Percentiles rank a stretch among this genome's conserved stretches.
Conservation (phyloP, 1,140 invertebrate species). For the Hetaerina americana region DNA sequence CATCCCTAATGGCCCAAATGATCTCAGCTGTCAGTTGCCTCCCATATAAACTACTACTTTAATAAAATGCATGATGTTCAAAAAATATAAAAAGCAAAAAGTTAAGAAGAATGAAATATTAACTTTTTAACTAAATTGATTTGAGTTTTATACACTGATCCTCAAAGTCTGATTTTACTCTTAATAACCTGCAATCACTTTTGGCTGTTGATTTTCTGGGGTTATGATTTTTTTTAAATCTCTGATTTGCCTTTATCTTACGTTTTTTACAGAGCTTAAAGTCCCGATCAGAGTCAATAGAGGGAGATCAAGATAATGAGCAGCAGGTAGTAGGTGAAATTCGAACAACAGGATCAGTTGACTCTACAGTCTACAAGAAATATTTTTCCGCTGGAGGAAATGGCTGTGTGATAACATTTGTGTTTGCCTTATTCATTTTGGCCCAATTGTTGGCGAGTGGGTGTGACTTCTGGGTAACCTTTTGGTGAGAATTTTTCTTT, state of each 20-base stretch:
- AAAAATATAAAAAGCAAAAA: no score
- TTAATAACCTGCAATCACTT: no score
- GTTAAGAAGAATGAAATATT: no score
- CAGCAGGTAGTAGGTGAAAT: slow-evolving; percentile 40
- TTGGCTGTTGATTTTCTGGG: no score
- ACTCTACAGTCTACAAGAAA: slow-evolving; percentile 37
- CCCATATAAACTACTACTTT: no score
- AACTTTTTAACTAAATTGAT: no score
- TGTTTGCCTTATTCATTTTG: slow-evolving; percentile 44
- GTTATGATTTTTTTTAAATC: not conserved
- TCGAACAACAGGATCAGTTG: slow-evolving; percentile 39
- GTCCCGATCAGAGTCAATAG: slow-evolving; percentile 12
- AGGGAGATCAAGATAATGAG: slow-evolving; percentile 29
- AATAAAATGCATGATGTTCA: no score
- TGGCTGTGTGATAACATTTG: slow-evolving; percentile 36
- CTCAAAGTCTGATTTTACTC: no score
- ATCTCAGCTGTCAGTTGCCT: no score
- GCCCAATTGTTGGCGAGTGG: slow-evolving; percentile 54
- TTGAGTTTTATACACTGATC: no score
- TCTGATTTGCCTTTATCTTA: not conserved
- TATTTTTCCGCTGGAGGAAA: slow-evolving; percentile 57
- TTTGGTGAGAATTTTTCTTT: slow-evolving; percentile 47
- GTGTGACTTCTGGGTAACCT: slow-evolving; percentile 67
- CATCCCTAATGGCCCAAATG: no score
- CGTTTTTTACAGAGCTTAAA: slow-evolving; percentile 27